Percentiles rank a stretch among this genome's conserved stretches.
Evolutionary conservation across 2,113 vertebrate species (phyloP).

Genomic region (Sander lucioperca): DNA sequence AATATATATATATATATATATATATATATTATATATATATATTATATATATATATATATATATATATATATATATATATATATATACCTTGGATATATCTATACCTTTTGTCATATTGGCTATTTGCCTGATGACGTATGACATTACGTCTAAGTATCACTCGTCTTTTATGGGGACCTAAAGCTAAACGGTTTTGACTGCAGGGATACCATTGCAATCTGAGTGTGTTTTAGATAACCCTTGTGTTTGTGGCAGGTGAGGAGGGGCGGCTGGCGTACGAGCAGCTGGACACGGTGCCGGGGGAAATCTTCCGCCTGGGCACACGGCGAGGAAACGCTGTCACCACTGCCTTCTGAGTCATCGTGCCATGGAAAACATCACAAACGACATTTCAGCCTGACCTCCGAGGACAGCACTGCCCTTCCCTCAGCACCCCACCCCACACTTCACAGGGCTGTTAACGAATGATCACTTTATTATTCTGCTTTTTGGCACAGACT

Average conservation of each 20-base stretch:
- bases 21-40: too few species aligned
- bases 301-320: slow-evolving; percentile 87
- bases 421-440: slow-evolving; percentile 1
- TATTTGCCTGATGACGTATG: too few species aligned
- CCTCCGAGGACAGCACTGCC: slow-evolving; percentile 24
- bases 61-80: too few species aligned
- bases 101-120: too few species aligned
- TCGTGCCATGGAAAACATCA: slow-evolving; percentile 15
- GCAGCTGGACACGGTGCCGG: slow-evolving; percentile 91
- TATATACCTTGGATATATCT: too few species aligned
- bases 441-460: slow-evolving; percentile 31
- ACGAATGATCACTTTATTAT: slow-evolving; percentile 26
- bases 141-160: too few species aligned
- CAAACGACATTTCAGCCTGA: neutral
- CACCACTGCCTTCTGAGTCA: slow-evolving; percentile 88
- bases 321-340: slow-evolving; percentile 86
- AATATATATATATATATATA: too few species aligned
- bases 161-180: neutral
- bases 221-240: neutral
- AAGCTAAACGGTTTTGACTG: neutral
- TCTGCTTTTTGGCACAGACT: slow-evolving; percentile 21
- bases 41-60: too few species aligned
- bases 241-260: slow-evolving; percentile 85
- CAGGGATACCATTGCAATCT: neutral
- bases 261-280: slow-evolving; percentile 94